These are phyloP conservation scores for Panurus biarmicus DNA, from an alignment of 2,113 vertebrate genomes.

Conservation along the genomic window DNA sequence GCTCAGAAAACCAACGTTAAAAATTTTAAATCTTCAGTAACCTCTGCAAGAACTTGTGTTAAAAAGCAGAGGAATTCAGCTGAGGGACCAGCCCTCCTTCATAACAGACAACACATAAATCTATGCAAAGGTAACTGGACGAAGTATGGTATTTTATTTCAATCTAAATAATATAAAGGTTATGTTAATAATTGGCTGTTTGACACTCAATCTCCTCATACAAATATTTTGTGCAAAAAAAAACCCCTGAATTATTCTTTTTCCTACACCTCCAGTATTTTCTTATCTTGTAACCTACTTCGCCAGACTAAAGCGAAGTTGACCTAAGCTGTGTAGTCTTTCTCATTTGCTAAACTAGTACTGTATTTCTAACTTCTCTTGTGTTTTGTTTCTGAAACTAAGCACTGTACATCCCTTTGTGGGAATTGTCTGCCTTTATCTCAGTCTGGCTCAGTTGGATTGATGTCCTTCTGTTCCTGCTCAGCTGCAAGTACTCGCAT, in stretches of 20 bases:
- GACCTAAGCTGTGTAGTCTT: not conserved
- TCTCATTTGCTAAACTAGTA: not conserved
- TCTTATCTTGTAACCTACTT: not conserved
- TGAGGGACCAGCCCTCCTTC: not conserved
- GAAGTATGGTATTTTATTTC: not conserved
- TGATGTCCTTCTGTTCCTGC: not conserved
- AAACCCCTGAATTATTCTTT: rapidly evolving
- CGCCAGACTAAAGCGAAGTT: not conserved
- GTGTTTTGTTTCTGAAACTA: not conserved
- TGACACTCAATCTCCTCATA: not conserved
- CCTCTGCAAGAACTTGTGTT: not conserved
- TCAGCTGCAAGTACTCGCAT: not conserved
- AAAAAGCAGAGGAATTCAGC: not conserved
- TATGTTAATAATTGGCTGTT: not conserved
- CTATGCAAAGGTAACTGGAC: not conserved
- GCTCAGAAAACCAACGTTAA: not conserved
- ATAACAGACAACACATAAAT: not conserved
- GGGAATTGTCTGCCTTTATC: not conserved
- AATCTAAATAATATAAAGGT: not conserved
- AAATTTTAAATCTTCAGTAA: not conserved
- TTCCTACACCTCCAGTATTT: not conserved
- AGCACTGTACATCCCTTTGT: not conserved
- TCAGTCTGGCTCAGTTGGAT: not conserved
- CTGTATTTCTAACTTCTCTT: not conserved
- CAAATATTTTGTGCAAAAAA: not conserved